Conservation (phyloP, 1,140 invertebrate genomes). For the Lysiphlebus fabarum region DNA sequence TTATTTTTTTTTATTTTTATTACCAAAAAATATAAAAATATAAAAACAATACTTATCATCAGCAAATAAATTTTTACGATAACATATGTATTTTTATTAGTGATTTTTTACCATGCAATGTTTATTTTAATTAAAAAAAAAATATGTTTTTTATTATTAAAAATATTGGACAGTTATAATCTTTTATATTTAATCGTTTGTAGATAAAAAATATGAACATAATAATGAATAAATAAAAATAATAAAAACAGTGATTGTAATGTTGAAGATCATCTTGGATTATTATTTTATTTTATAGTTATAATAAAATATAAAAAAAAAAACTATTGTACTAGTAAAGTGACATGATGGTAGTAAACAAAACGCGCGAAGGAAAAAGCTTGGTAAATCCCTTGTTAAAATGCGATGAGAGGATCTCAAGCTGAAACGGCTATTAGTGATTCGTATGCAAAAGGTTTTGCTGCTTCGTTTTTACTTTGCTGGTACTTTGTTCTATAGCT, state of each 20-base stretch:
- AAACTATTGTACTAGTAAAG: neutral
- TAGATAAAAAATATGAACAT: too few species aligned
- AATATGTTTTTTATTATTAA: neutral
- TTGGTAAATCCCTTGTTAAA: constrained; percentile 24
- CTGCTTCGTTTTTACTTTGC: too few species aligned
- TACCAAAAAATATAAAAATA: too few species aligned
- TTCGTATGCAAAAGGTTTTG: constrained; percentile 2
- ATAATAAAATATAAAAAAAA: neutral
- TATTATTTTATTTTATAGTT: neutral
- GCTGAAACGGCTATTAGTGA: constrained; percentile 14
- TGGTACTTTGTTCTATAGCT: too few species aligned
- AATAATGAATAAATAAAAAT: too few species aligned
- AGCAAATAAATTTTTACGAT: too few species aligned
- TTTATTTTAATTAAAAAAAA: neutral
- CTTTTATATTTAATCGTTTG: too few species aligned
- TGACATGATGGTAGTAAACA: neutral
- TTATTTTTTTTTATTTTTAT: too few species aligned
- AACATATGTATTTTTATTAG: too few species aligned
- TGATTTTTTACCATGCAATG: too few species aligned
- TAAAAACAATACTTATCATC: too few species aligned
- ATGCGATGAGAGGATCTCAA: constrained; percentile 20
- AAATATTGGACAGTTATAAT: too few species aligned
- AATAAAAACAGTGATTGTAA: neutral
- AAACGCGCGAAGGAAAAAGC: neutral
- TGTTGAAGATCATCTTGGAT: constrained; percentile 8